phyloP scores from a whole-genome alignment of 2,888 invertebrate species.

The Pterostichus niger region DNA sequence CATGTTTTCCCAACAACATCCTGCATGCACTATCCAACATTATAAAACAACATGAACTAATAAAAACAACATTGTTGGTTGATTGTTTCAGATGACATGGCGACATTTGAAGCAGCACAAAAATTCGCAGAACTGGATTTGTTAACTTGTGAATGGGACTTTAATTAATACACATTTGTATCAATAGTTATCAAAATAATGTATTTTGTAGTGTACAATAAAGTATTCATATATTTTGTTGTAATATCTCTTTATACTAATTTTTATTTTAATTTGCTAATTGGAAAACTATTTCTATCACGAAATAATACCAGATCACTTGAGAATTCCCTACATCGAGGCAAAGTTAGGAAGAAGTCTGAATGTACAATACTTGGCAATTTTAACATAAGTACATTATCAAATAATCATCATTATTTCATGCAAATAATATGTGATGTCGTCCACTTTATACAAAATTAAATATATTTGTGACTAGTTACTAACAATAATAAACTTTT shows the following conservation, averaged over 20 bases:
- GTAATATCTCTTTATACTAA: constrained; percentile 55
- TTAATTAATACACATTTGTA: constrained; percentile 71
- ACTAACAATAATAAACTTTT: constrained; percentile 41
- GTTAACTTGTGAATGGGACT: constrained; percentile 84
- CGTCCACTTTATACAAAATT: constrained; percentile 4
- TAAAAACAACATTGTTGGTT: background rate
- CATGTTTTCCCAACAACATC: too few relatives aligned
- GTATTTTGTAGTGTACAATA: constrained; percentile 67
- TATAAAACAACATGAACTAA: too few relatives aligned
- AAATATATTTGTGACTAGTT: constrained; percentile 45
- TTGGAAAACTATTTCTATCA: constrained; percentile 13
- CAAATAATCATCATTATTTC: too few relatives aligned
- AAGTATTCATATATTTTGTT: constrained; percentile 65
- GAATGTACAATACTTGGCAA: constrained; percentile 10
- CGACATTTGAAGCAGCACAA: constrained; percentile 81
- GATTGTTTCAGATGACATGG: constrained; percentile 80
- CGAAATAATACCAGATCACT: constrained; percentile 37
- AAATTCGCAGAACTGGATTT: constrained; percentile 82
- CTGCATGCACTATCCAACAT: too few relatives aligned
- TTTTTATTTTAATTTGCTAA: background rate
- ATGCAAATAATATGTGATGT: background rate
- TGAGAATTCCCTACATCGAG: constrained; percentile 7
- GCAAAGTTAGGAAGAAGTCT: constrained; percentile 16
- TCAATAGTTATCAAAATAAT: constrained; percentile 66
- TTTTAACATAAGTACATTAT: background rate